Evolutionary conservation across 2,797 vertebrate genomes (phyloP).

Genomic region (Semaprochilodus insignis): DNA sequence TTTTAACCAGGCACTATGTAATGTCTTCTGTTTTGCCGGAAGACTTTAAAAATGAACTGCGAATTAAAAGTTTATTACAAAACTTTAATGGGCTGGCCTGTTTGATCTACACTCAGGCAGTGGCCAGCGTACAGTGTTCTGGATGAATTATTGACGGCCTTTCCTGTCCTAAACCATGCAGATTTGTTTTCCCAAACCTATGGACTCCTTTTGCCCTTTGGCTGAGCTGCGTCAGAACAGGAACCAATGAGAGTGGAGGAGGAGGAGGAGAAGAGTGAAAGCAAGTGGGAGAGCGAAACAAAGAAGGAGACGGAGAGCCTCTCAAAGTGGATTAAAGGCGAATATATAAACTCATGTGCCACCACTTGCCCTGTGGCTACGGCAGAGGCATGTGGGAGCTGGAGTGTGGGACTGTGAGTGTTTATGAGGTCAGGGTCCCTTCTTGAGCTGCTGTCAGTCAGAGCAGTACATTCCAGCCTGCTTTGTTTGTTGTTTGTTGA

Average conservation of each 20-base stretch:
- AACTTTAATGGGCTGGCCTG: no score
- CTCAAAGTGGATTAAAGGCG: slow-evolving; percentile 17
- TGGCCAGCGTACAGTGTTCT: slow-evolving; percentile 65
- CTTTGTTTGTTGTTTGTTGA: not conserved
- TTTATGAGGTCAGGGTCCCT: not conserved
- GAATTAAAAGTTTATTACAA: no score
- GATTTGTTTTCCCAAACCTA: slow-evolving; percentile 49
- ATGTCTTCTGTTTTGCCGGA: slow-evolving; percentile 21
- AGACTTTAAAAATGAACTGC: slow-evolving; percentile 54
- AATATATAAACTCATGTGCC: slow-evolving; percentile 1
- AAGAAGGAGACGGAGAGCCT: not conserved
- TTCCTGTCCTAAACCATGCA: slow-evolving; percentile 54
- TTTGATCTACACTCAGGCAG: slow-evolving; percentile 61
- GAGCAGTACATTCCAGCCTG: not conserved
- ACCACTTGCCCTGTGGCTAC: not conserved
- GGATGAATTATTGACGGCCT: slow-evolving; percentile 74
- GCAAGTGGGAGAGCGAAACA: not conserved
- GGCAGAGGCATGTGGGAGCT: not conserved
- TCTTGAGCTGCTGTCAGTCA: not conserved
- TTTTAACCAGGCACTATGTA: slow-evolving; percentile 30
- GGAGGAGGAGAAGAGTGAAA: not conserved
- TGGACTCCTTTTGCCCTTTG: not conserved
- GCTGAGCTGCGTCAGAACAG: not conserved
- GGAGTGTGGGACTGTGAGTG: not conserved
- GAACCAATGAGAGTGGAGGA: not conserved